Evolutionary conservation across 23 tunicate genomes (phyloP), one percentile per base, ranked within the genome.

Genomic region (Halocynthia aurantium): DNA sequence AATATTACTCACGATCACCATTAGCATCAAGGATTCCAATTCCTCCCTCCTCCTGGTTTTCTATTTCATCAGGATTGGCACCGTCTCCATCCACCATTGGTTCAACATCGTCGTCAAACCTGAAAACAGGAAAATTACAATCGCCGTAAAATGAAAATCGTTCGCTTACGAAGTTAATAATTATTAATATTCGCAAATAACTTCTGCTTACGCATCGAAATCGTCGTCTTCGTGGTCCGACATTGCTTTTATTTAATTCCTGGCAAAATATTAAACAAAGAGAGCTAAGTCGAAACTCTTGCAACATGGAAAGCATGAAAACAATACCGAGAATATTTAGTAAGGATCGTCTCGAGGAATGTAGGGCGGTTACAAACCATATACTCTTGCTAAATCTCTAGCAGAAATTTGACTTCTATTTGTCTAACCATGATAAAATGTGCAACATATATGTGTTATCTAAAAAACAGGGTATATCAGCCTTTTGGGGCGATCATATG

Each of bases 191-290:
- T n/a, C 4, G 22, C 20, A 15, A 68, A 15, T n/a, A 12, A n/a
- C 12, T 19, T 19, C 12, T 17, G 20, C 70, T 75, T 56, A 75
- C 79, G 62, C 84, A 58, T 87, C 93, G 62, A 64, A 89, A 40
- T 84, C 78, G 57, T 74, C 95, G 68, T 89, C 95, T 51, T 89
- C 95, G 76, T 89, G 95, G 61, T 89, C 95, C 52, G 95, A 89
- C 95, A 89, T 89, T 78, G 19, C 44, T 31, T 4, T 31, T 31
- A 31, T 0, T 31, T 31, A 31, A 31, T 31, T 31, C 4, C 44
- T 31, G 44, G 44, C 44, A 31, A 31, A 31, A 31, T 31, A 31
- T 31, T 31, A 31, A 31, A 31, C 44, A 31, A 31, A 31, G 44
- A 31, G 44, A n/a, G n/a, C n/a, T n/a, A n/a, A n/a, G n/a, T n/a